phyloP scores from a whole-genome alignment of 2,113 vertebrate species.

The Gobius niger region DNA sequence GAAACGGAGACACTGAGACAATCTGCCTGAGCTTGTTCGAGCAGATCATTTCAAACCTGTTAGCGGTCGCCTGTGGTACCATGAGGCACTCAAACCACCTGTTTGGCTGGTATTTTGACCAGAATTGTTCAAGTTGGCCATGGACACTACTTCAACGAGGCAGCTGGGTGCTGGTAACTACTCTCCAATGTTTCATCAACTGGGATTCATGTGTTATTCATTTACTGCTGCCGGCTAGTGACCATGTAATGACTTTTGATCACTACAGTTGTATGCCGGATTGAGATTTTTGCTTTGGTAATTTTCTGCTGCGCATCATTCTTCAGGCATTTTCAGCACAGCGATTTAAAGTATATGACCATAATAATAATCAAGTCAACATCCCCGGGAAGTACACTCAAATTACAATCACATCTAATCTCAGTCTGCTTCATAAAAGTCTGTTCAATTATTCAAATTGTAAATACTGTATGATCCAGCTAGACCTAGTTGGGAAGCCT shows the following conservation, averaged over 20 bases:
- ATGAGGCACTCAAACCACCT: slow-evolving; percentile 58
- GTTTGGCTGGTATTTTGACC: slow-evolving; percentile 57
- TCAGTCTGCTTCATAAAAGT: slow-evolving; percentile 72
- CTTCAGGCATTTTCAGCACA: slow-evolving; percentile 37
- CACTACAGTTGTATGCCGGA: slow-evolving; percentile 58
- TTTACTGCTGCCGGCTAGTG: slow-evolving; percentile 60
- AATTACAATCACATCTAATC: slow-evolving; percentile 68
- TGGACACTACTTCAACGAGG: slow-evolving; percentile 66
- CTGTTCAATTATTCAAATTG: slow-evolving; percentile 79
- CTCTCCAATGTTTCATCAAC: slow-evolving; percentile 76
- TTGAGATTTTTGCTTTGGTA: slow-evolving; percentile 58
- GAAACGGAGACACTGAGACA: slow-evolving; percentile 61
- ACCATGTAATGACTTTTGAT: slow-evolving; percentile 71
- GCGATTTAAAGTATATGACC: slow-evolving; percentile 53
- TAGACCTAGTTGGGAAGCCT: slow-evolving; percentile 74
- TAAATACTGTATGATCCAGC: slow-evolving; percentile 71
- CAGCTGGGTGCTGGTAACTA: slow-evolving; percentile 72
- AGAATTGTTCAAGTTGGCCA: slow-evolving; percentile 59
- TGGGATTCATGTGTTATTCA: slow-evolving; percentile 73
- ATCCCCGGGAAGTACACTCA: slow-evolving; percentile 63
- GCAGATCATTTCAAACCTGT: slow-evolving; percentile 63
- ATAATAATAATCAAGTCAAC: slow-evolving; percentile 51
- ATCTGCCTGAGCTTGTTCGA: slow-evolving; percentile 45
- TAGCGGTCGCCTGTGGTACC: slow-evolving; percentile 43
- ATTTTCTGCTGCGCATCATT: slow-evolving; percentile 58